Percentiles rank a stretch among this genome's conserved stretches.
Conservation (phyloP, 2,797 vertebrate genomes). For the Acrossocheilus wenchowensis region DNA sequence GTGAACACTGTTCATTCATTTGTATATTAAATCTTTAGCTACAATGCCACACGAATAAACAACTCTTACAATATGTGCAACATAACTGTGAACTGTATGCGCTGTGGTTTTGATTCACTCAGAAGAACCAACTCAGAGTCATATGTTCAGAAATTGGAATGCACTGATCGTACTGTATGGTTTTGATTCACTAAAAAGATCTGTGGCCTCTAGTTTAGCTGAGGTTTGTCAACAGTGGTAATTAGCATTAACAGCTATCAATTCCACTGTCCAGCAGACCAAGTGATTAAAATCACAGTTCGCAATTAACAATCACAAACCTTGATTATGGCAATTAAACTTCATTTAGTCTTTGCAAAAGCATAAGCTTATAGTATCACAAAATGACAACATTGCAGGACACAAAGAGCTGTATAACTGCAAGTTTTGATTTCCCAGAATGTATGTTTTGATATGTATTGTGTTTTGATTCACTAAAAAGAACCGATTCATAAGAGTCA, state of each 20-base stretch:
- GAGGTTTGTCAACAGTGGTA: conserved; percentile 3
- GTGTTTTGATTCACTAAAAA: not conserved
- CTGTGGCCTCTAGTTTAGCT: not conserved
- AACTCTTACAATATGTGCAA: not conserved
- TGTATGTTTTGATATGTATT: no score
- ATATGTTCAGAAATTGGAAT: not conserved
- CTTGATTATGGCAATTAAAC: conserved; percentile 1
- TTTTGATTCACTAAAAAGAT: not conserved
- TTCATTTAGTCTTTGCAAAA: conserved; percentile 4
- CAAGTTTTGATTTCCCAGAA: not conserved
- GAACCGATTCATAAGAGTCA: not conserved
- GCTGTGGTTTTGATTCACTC: not conserved
- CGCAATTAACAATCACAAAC: conserved; percentile 24
- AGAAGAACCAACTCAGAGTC: not conserved
- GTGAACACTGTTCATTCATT: not conserved
- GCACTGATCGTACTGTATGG: not conserved
- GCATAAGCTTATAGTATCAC: not conserved
- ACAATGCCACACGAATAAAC: not conserved
- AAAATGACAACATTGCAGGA: not conserved
- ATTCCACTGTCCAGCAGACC: conserved; percentile 31
- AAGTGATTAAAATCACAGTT: conserved; percentile 34
- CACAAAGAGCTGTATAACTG: not conserved
- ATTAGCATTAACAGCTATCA: conserved; percentile 9
- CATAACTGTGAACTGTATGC: not conserved
- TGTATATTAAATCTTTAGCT: not conserved